Conservation (phyloP, 2,113 vertebrate species). For the Alouatta palliata region DNA sequence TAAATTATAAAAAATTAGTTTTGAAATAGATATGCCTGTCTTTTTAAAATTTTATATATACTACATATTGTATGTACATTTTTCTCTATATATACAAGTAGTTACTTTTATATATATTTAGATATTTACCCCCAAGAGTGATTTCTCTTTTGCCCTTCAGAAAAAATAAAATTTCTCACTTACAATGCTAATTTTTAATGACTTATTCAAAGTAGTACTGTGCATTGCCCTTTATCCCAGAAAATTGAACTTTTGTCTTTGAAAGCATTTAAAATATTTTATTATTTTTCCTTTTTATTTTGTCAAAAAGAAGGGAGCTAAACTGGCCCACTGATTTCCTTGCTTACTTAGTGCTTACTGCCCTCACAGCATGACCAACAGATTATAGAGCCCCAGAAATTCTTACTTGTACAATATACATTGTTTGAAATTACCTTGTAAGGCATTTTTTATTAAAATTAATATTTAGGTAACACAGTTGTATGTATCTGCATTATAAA, state of each 20-base stretch:
- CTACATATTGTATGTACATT: background rate
- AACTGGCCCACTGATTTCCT: background rate
- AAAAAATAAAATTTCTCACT: conserved; percentile 13
- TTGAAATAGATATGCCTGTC: background rate
- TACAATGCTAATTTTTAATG: background rate
- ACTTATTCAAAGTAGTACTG: background rate
- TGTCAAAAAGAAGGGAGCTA: background rate
- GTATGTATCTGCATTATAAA: background rate
- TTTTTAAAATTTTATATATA: background rate
- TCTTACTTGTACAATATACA: background rate
- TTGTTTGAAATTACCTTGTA: background rate
- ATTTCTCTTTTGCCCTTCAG: background rate
- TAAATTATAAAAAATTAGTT: background rate
- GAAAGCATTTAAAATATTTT: background rate
- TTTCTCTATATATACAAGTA: background rate
- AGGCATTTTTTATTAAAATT: background rate
- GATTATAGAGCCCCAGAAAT: background rate
- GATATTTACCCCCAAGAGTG: background rate
- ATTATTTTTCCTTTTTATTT: background rate
- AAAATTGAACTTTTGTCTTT: background rate
- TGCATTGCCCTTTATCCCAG: background rate
- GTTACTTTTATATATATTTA: background rate
- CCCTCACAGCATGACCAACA: background rate
- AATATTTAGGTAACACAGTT: background rate
- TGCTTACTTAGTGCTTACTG: background rate